Evolutionary conservation across 2,888 invertebrate species (phyloP).

Genomic region (Clostera curtula): DNA sequence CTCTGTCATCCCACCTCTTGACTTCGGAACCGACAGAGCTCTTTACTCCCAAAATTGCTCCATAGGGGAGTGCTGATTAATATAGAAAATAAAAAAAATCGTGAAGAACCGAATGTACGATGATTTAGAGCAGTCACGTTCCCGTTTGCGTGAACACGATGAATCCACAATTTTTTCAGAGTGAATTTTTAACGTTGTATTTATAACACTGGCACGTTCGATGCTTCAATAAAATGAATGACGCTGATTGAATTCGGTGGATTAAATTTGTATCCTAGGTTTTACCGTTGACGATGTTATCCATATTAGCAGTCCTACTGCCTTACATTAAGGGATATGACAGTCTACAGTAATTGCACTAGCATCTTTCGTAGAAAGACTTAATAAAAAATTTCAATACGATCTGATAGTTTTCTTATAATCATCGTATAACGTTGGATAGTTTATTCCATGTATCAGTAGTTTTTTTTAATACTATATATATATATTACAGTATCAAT

Average conservation of each 20-base stretch:
- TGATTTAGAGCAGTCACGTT: conserved; percentile 47
- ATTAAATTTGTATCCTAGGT: conserved; percentile 21
- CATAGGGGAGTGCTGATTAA: conserved; percentile 57
- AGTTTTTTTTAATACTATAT: too few relatives aligned
- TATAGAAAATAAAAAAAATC: conserved; percentile 60
- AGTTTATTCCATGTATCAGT: too few relatives aligned
- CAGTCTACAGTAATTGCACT: too few relatives aligned
- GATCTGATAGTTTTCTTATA: too few relatives aligned
- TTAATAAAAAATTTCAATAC: too few relatives aligned
- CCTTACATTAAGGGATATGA: too few relatives aligned
- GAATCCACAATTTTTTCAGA: conserved; percentile 29
- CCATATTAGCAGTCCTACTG: too few relatives aligned
- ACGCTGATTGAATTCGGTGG: conserved; percentile 10
- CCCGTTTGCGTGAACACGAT: conserved; percentile 20
- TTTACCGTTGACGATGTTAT: too few relatives aligned
- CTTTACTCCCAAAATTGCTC: conserved; percentile 50
- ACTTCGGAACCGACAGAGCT: conserved; percentile 46
- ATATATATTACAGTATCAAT: too few relatives aligned
- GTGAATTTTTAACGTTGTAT: conserved; percentile 22
- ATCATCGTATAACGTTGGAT: too few relatives aligned
- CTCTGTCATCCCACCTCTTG: conserved; percentile 51
- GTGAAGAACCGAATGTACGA: conserved; percentile 27
- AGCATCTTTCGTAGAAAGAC: too few relatives aligned
- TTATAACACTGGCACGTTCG: conserved; percentile 25
- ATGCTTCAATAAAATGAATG: conserved; percentile 14